Evolutionary conservation across 2,113 vertebrate genomes (phyloP).

Genomic region (Perca schrenkii): DNA sequence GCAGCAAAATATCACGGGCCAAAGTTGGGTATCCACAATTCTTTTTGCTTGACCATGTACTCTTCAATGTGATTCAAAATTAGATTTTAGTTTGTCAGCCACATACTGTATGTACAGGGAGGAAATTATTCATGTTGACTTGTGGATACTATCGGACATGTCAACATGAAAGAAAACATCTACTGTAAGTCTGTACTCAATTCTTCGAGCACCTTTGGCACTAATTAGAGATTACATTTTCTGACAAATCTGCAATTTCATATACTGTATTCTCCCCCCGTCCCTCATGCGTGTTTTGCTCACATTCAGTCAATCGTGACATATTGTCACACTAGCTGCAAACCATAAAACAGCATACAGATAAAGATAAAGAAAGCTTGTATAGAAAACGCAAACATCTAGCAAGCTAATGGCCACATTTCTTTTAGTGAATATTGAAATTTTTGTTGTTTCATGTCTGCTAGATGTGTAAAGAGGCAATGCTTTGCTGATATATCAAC

Average conservation of each 20-base stretch:
- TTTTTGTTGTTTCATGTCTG: neutral
- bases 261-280: neutral
- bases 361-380: neutral
- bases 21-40: neutral
- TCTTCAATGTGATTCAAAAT: neutral
- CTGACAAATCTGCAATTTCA: conserved; percentile 20
- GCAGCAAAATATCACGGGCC: neutral
- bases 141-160: too few relatives aligned
- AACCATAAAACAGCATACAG: too few relatives aligned
- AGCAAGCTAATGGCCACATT: neutral
- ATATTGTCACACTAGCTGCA: neutral
- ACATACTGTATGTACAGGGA: too few relatives aligned
- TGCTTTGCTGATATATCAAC: too few relatives aligned
- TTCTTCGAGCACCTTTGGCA: neutral
- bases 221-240: conserved; percentile 25
- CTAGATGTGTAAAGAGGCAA: neutral
- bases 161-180: neutral
- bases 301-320: neutral
- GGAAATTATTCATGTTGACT: neutral
- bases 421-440: neutral
- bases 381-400: neutral
- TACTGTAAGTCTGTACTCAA: neutral
- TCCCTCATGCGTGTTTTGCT: neutral
- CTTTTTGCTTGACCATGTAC: too few relatives aligned
- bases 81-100: neutral